Base-by-base conservation (phyloP, 2,797 vertebrate species). In the Psittacula derbiana region DNA sequence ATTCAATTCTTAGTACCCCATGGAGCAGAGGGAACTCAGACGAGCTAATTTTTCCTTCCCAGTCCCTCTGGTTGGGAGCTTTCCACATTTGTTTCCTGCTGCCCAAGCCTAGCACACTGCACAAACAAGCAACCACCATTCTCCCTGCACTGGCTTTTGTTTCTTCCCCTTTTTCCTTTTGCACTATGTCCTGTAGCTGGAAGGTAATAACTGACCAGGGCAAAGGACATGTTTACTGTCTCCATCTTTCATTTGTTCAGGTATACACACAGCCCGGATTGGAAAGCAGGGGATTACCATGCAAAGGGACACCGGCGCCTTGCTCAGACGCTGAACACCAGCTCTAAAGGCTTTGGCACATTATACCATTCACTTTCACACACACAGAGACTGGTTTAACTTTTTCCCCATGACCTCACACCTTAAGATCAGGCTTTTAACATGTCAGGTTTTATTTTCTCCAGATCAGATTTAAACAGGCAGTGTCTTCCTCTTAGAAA, bases 141-240 rank as follows among this genome's bases (percentile, higher is more conserved):
- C 70, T 50, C 43, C 73, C 8, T 5, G 16, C 30, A 58, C 27
- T n/a, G 43, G 16, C 17, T 60, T 70, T 19, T 46, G 0, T 5
- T 47, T 43, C 17, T 10, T 2, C 2, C 6, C 3, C 2, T 1
- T 9, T 8, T 58, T 28, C 27, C 31, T 52, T 70, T 17, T 52
- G 17, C 36, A 43, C 58, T 60, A 16, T 20, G 76, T 74, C 81
- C 88, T 7, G 1, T 33, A 18, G 23, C 41, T 31, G 47, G 49
- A 75, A 57, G 69, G 88, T 78, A 84, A 73, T 57, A 84, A 83
- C 71, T 75, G 82, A 87, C 60, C 58, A 46, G 79, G 71, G 47
- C 92, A 95, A 92, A 95, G 90, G 66, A 83, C 92, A 47, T 64
- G 64, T 87, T 95, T 72, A 47, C 83, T 62, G 44, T 70, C 52